phyloP scores from a whole-genome alignment of 1,140 invertebrate species.

The Solenopsis invicta region DNA sequence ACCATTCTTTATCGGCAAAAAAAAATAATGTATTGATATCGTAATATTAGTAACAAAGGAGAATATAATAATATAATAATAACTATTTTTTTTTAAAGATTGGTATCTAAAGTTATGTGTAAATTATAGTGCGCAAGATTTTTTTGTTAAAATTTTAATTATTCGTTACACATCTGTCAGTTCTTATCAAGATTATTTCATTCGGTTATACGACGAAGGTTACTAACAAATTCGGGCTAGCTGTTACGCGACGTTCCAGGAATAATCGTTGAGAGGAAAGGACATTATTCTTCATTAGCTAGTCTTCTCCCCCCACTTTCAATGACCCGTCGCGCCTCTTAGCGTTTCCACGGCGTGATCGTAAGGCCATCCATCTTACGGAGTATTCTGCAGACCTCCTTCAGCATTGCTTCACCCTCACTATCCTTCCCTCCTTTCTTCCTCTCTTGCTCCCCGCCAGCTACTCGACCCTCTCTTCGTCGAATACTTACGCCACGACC shows the following conservation, averaged over 20 bases:
- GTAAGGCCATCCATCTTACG: slow-evolving; percentile 81
- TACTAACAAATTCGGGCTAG: slow-evolving; percentile 39
- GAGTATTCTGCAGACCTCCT: slow-evolving; percentile 63
- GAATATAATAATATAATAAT: not conserved
- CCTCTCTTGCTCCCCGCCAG: slow-evolving; percentile 58
- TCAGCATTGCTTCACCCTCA: slow-evolving; percentile 58
- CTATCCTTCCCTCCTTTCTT: slow-evolving; percentile 43
- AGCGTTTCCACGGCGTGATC: slow-evolving; percentile 80
- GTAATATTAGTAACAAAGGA: not conserved
- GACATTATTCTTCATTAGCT: slow-evolving; percentile 84
- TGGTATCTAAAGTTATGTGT: not conserved
- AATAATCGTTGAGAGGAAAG: slow-evolving; percentile 66
- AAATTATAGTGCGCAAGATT: not conserved
- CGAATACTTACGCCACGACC: slow-evolving; percentile 55
- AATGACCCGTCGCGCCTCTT: slow-evolving; percentile 85
- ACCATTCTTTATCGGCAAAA: not conserved
- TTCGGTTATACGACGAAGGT: slow-evolving; percentile 17
- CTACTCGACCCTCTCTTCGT: slow-evolving; percentile 41
- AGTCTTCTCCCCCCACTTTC: slow-evolving; percentile 78
- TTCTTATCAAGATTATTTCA: not conserved
- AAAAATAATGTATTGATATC: not conserved
- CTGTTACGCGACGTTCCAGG: slow-evolving; percentile 32
- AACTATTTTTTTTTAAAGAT: not conserved
- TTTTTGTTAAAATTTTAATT: not conserved
- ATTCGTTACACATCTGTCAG: not conserved